These are phyloP conservation scores for Caenorhabditis brenneri DNA, from an alignment of 1,140 invertebrate genomes.

Conservation along the genomic window DNA sequence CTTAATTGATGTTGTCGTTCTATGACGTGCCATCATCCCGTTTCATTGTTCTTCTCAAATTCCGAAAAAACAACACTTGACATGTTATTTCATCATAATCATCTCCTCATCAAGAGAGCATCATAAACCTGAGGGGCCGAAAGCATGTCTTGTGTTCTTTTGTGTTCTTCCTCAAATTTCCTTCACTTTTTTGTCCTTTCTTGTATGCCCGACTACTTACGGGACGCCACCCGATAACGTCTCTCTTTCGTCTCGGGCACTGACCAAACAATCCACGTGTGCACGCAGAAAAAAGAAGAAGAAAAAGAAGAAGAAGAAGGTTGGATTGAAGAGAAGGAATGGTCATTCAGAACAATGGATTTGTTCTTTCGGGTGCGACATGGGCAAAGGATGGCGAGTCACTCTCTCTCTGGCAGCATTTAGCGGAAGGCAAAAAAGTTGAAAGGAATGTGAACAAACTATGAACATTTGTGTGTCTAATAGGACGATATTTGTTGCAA, in stretches of 20 bases:
- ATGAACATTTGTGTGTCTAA: conserved; percentile 1
- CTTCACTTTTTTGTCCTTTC: neutral
- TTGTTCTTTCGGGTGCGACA: conserved; percentile 27
- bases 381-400: conserved; percentile 30
- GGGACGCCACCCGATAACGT: neutral
- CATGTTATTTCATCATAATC: conserved; percentile 3
- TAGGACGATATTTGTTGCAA: neutral
- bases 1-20: neutral
- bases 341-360: conserved; percentile 37
- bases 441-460: conserved; percentile 2
- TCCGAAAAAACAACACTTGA: neutral
- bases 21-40: neutral
- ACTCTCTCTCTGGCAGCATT: neutral
- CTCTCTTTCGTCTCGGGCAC: too few relatives aligned
- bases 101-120: neutral
- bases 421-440: neutral
- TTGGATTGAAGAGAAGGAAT: neutral
- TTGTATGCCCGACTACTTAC: conserved; percentile 24
- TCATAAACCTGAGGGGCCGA: neutral
- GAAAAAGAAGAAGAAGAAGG: neutral
- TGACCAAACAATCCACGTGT: conserved; percentile 44
- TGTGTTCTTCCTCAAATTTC: conserved; percentile 28
- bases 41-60: neutral
- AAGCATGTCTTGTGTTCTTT: neutral
- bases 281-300: neutral